Percentiles rank a stretch among this genome's conserved stretches.
Conservation (phyloP, 2,797 vertebrate species). For the Anguilla pacifica region DNA sequence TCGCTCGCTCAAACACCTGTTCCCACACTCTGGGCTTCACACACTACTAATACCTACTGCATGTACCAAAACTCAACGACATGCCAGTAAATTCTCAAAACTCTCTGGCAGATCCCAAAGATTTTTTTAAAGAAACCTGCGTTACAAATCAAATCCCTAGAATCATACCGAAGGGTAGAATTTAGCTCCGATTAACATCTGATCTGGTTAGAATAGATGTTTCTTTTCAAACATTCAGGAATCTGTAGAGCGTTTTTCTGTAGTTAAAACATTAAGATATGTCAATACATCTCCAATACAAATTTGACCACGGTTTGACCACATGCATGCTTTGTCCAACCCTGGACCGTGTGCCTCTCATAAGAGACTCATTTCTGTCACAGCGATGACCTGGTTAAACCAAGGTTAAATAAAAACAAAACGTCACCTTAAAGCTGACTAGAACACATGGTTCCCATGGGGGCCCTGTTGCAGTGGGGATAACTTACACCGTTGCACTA, state of each 20-base stretch:
- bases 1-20: neutral
- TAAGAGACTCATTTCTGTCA: neutral
- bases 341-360: neutral
- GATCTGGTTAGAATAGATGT: too few relatives aligned
- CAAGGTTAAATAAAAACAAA: neutral
- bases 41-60: too few relatives aligned
- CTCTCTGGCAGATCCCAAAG: too few relatives aligned
- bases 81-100: too few relatives aligned
- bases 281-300: neutral
- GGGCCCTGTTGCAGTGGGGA: neutral
- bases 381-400: neutral
- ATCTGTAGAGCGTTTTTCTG: neutral
- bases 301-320: neutral
- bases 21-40: too few relatives aligned
- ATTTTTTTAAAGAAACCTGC: too few relatives aligned
- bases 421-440: neutral
- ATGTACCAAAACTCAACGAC: too few relatives aligned
- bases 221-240: too few relatives aligned
- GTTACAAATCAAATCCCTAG: too few relatives aligned
- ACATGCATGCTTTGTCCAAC: neutral
- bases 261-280: neutral
- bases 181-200: too few relatives aligned
- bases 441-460: neutral
- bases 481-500: neutral
- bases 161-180: too few relatives aligned